Evolutionary conservation across 2,113 vertebrate species (phyloP), one percentile per base, ranked within the genome.

Genomic region (Grammomys dolichurus): DNA sequence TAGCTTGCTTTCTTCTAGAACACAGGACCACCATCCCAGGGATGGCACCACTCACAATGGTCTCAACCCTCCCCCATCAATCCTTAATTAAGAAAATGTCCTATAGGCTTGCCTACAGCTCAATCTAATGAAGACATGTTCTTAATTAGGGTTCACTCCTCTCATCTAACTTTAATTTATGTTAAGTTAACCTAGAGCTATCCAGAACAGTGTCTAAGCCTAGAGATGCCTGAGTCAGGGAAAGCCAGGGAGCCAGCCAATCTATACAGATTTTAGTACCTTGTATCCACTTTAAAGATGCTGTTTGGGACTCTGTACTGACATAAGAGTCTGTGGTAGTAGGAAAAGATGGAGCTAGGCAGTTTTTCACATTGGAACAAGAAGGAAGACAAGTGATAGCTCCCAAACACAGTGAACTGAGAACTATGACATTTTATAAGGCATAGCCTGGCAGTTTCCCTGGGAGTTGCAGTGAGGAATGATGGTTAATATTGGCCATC

Each of bases 291-390:
- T 97, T 91, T 91, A 87, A 91, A 84, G 87, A 91, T 93, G 89
- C 72, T 94, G 82, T 73, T 94, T 91, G 87, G 89, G 89, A 87
- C 78, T 87, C 91, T 84, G 91, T 91, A 80, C 86, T 97, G 95
- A 91, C 94, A 96, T 97, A 97, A 91, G 95, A 94, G 60, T 85
- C 95, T 72, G 86, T 96, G 89, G 89, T 94, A 91, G 89, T 75
- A 87, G 73, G n/a, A 69, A 63, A 91, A 48, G 80, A 1, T 63
- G 90, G 46, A 65, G 54, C 36, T 58, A 90, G 60, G 36, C 54
- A 82, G 82, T 58, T 95, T 94, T 92, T 91, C 69, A 67, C 20
- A 20, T 63, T 69, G 20, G 69, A 96, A 26, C 33, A n/a, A 96
- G 77, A 95, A 90, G 84, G 54, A 91, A 54, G 90, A 91, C 58